These are phyloP conservation scores for Nebria salina DNA, from an alignment of 2,888 invertebrate species.

Conservation along the genomic window DNA sequence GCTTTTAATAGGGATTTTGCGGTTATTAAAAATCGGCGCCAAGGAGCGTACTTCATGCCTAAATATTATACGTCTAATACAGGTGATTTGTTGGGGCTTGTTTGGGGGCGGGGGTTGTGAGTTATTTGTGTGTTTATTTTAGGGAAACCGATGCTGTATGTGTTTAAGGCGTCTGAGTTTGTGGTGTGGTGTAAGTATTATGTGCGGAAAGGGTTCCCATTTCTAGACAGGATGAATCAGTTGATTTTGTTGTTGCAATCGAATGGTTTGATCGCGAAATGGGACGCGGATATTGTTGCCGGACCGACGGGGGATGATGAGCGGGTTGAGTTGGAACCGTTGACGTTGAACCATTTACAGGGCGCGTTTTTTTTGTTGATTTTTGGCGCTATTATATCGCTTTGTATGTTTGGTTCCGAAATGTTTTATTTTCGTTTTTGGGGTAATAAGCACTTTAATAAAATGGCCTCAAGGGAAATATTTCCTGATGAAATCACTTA, in stretches of 20 bases:
- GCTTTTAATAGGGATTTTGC: constrained; percentile 37
- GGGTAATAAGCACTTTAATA: background rate
- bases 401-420: background rate
- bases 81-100: background rate
- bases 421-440: constrained; percentile 3
- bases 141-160: constrained; percentile 31
- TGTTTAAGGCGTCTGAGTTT: constrained; percentile 28
- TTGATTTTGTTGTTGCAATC: constrained; percentile 37
- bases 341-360: constrained; percentile 37
- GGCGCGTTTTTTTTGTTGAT: constrained; percentile 35
- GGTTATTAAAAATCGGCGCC: constrained; percentile 28
- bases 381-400: constrained; percentile 24
- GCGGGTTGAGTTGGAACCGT: constrained; percentile 19
- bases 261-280: constrained; percentile 48
- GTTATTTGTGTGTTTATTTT: background rate
- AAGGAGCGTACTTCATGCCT: constrained; percentile 26
- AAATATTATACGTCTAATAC: constrained; percentile 9
- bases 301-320: constrained; percentile 16
- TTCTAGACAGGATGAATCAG: constrained; percentile 44
- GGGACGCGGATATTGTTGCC: constrained; percentile 45
- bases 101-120: too few species aligned
- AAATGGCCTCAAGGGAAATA: background rate
- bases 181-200: constrained; percentile 40
- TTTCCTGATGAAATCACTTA: too few species aligned
- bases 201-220: constrained; percentile 46